Percentiles rank a stretch among this genome's conserved stretches.
Conservation (phyloP, 2,888 invertebrate species). For the Plagiodera versicolora region DNA sequence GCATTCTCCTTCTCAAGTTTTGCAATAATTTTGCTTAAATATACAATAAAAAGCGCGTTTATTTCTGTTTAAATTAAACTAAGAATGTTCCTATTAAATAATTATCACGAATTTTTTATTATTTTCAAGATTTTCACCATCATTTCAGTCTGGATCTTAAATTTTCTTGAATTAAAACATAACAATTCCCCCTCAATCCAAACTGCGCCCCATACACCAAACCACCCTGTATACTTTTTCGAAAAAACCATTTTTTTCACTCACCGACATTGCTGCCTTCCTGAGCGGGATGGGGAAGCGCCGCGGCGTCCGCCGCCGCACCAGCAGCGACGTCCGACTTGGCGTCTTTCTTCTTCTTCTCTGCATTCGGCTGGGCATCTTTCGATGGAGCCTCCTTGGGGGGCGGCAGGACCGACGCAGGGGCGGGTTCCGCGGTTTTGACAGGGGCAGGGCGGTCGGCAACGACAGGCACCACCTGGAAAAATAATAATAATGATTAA, state of each 20-base stretch:
- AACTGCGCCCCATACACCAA: too few relatives aligned
- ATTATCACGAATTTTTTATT: too few relatives aligned
- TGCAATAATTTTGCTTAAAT: too few relatives aligned
- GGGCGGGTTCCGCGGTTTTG: too few relatives aligned
- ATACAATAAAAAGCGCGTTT: too few relatives aligned
- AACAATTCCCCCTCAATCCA: too few relatives aligned
- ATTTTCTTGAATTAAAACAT: too few relatives aligned
- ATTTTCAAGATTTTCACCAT: too few relatives aligned
- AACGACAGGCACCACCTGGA: neutral
- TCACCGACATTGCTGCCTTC: slow-evolving; percentile 28
- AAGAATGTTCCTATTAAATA: too few relatives aligned
- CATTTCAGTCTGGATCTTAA: too few relatives aligned
- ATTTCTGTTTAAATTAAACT: too few relatives aligned
- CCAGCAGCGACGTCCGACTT: slow-evolving; percentile 12
- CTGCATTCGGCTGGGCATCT: neutral
- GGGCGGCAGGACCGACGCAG: neutral
- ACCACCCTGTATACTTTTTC: neutral
- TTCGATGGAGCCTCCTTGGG: neutral
- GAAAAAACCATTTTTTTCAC: neutral
- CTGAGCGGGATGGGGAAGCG: slow-evolving; percentile 24
- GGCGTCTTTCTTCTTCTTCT: slow-evolving; percentile 18
- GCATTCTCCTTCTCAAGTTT: too few relatives aligned
- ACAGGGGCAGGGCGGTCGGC: neutral
- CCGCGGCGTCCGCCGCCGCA: slow-evolving; percentile 3
- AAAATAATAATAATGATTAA: neutral